Base-by-base conservation (phyloP, 2,888 invertebrate genomes). In the Acronicta leporina region DNA sequence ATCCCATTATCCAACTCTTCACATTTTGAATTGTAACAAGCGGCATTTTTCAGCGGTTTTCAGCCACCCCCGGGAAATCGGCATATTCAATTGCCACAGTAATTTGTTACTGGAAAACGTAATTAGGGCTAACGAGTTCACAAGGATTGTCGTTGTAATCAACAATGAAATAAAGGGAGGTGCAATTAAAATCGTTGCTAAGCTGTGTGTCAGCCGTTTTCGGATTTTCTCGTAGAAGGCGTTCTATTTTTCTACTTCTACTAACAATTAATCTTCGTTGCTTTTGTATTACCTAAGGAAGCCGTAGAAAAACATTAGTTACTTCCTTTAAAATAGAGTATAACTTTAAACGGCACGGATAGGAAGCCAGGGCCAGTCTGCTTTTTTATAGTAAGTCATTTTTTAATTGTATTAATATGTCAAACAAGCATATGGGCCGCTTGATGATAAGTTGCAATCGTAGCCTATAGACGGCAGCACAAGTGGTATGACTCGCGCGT, bases 61-160 rank as follows among this genome's bases (percentile, higher is more conserved):
- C 53, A 15, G 40, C 46, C 49, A 52, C 58, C 73, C 46, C 48
- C 45, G 71, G 76, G 74, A 73, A 73, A 76, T 76, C 52, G 71
- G 51, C 49, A 63, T 50, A 59, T 75, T 75, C 75, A 75, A 73
- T 76, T 75, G 74, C 63, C 56, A 61, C 50, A 56, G 68, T 63
- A 71, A 68, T 73, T 71, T 41, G 60, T 76, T 54, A 59, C 58
- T 68, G 57, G 52, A 48, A 68, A 68, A 73, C 54, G 46, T 76
- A 73, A 73, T 73, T 50, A 63, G 56, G 56, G 48, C 63, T 62
- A 73, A 76, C 46, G 63, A 75, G 58, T 48, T 51, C 44, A 55
- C 58, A 57, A 65, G 48, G 50, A 71, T 70, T 54, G 27, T 45
- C 46, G 27, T 15, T 49, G 58, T 57, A 65, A 61, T 65, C 65